Evolutionary conservation across 1,140 invertebrate species (phyloP).

Genomic region (Anastrepha ludens): DNA sequence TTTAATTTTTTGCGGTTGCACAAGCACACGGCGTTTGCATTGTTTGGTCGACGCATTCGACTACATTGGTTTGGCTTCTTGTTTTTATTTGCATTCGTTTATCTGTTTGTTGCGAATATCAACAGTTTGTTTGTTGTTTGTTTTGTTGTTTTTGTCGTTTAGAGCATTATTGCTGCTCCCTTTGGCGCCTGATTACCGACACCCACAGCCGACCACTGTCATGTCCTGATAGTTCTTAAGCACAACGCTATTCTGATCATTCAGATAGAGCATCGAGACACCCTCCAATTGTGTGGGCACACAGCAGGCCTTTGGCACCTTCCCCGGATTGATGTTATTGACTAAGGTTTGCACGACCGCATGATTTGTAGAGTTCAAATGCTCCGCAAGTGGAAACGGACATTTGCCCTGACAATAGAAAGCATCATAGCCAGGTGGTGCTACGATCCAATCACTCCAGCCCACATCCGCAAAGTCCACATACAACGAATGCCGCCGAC

Average conservation of each 20-base stretch:
- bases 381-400: slow-evolving; percentile 92
- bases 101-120: slow-evolving; percentile 20
- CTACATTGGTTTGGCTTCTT: slow-evolving; percentile 46
- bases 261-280: slow-evolving; percentile 95
- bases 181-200: slow-evolving; percentile 79
- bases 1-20: not conserved
- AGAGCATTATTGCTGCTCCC: not conserved
- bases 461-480: slow-evolving; percentile 98
- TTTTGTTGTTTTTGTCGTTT: not conserved
- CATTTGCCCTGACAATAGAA: slow-evolving; percentile 97
- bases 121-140: not conserved
- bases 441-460: slow-evolving; percentile 99
- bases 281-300: slow-evolving; percentile 92
- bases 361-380: slow-evolving; percentile 98
- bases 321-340: slow-evolving; percentile 90
- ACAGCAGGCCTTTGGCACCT: slow-evolving; percentile 94
- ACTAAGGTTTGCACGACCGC: slow-evolving; percentile 98
- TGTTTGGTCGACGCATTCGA: slow-evolving; percentile 2
- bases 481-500: slow-evolving; percentile 90
- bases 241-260: slow-evolving; percentile 94
- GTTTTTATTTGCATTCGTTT: slow-evolving; percentile 12
- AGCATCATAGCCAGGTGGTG: slow-evolving; percentile 95
- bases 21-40: not conserved
- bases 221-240: slow-evolving; percentile 98
- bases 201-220: slow-evolving; percentile 95